phyloP scores from a whole-genome alignment of 2,113 vertebrate species.

The Fregetta grallaria region DNA sequence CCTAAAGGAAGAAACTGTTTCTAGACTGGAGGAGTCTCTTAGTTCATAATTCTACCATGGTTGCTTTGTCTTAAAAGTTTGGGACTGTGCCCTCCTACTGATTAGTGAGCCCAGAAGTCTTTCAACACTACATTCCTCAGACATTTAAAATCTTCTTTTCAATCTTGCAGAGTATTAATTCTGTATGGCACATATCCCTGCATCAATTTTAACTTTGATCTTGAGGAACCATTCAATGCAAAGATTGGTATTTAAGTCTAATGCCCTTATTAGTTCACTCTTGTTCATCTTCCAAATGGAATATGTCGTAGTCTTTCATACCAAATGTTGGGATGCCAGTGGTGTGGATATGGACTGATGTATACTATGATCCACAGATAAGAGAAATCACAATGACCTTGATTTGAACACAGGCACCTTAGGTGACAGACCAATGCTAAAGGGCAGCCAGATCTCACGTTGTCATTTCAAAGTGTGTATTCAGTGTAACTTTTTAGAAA shows the following conservation, averaged over 20 bases:
- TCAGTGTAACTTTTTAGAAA: slow-evolving; percentile 74
- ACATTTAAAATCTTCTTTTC: neutral
- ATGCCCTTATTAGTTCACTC: neutral
- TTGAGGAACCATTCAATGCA: neutral
- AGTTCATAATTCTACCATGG: neutral
- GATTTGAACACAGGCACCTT: slow-evolving; percentile 49
- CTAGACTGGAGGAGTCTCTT: neutral
- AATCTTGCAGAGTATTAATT: neutral
- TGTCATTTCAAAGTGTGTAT: slow-evolving; percentile 71
- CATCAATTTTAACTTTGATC: neutral
- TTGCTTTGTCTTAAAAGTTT: neutral
- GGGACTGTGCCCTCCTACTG: accelerated
- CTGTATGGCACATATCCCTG: neutral
- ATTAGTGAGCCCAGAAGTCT: neutral
- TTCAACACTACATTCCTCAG: neutral
- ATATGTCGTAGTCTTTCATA: neutral
- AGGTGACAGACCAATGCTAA: slow-evolving; percentile 44
- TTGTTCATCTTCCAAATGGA: neutral
- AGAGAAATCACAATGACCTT: neutral
- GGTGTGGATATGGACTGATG: neutral
- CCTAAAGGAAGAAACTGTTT: neutral
- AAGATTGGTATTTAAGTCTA: slow-evolving; percentile 4
- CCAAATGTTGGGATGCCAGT: neutral
- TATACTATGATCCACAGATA: neutral
- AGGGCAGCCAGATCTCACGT: slow-evolving; percentile 52